Evolutionary conservation across 92 coral and sea anemone species (phyloP).

Genomic region (Porites cylindrica): DNA sequence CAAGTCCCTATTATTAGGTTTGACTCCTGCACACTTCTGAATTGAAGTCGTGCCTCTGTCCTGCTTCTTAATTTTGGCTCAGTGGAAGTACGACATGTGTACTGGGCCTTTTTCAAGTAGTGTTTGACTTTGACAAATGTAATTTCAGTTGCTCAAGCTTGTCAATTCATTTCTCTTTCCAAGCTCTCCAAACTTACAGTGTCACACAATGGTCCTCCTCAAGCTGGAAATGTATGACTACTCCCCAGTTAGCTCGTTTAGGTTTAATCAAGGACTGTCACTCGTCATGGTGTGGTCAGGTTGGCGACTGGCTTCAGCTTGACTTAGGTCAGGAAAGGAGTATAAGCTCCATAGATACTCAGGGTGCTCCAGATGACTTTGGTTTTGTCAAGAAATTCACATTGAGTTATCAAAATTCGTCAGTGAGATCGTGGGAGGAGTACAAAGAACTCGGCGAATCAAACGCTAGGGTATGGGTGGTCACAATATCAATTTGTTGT

Average conservation of each 20-base stretch:
- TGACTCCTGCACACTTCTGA: no score
- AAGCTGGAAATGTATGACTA: slow-evolving; percentile 34
- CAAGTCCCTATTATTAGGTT: no score
- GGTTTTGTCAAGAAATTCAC: slow-evolving; percentile 14
- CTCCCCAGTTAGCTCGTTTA: slow-evolving; percentile 22
- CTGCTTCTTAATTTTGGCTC: no score
- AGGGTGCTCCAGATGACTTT: slow-evolving; percentile 19
- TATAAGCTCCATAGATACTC: neutral
- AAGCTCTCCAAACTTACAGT: slow-evolving; percentile 1
- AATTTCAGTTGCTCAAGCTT: neutral
- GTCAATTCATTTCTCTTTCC: neutral
- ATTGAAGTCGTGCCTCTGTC: no score
- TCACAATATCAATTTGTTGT: no score
- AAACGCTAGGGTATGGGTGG: neutral
- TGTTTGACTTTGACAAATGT: neutral
- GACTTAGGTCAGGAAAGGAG: slow-evolving; percentile 8
- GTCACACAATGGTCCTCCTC: slow-evolving; percentile 35
- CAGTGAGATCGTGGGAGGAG: neutral
- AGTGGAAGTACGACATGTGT: no score
- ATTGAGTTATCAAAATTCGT: neutral
- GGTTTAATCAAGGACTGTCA: neutral
- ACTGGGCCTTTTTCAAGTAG: no score
- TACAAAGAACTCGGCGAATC: neutral
- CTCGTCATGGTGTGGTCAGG: slow-evolving; percentile 38
- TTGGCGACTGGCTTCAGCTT: slow-evolving; percentile 29